Conservation (phyloP, 2,797 vertebrate genomes). For the Bovichtus diacanthus region DNA sequence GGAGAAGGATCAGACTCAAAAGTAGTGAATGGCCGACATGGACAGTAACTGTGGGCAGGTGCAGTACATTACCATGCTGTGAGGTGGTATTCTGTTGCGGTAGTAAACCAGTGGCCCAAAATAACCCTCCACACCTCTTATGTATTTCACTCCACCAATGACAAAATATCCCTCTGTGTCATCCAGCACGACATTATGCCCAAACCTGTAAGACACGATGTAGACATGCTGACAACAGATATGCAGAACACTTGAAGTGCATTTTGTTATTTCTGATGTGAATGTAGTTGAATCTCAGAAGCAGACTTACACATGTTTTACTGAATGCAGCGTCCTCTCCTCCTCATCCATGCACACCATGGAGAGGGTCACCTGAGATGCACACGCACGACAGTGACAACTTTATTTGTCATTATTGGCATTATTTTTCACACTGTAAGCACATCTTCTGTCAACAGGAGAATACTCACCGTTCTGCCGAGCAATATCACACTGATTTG, state of each 20-base stretch:
- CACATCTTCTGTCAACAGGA: background rate
- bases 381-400: background rate
- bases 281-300: background rate
- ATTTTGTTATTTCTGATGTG: background rate
- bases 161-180: slow-evolving; percentile 86
- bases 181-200: slow-evolving; percentile 66
- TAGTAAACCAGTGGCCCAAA: slow-evolving; percentile 83
- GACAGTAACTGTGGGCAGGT: background rate
- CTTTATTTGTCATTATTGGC: background rate
- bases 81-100: slow-evolving; percentile 72
- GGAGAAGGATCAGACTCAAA: slow-evolving; percentile 8
- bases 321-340: slow-evolving; percentile 29
- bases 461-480: slow-evolving; percentile 72
- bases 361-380: slow-evolving; percentile 76
- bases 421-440: background rate
- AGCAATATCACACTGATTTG: slow-evolving; percentile 73
- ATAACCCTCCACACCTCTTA: slow-evolving; percentile 81
- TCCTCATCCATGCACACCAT: slow-evolving; percentile 68
- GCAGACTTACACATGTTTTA: slow-evolving; percentile 74
- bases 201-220: slow-evolving; percentile 69
- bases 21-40: background rate
- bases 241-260: background rate
- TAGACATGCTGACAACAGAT: background rate
- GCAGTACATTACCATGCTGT: slow-evolving; percentile 65
- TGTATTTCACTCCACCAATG: slow-evolving; percentile 83